These are phyloP conservation scores for Podotricha telesiphe DNA, from an alignment of 2,888 invertebrate species.

Conservation along the genomic window DNA sequence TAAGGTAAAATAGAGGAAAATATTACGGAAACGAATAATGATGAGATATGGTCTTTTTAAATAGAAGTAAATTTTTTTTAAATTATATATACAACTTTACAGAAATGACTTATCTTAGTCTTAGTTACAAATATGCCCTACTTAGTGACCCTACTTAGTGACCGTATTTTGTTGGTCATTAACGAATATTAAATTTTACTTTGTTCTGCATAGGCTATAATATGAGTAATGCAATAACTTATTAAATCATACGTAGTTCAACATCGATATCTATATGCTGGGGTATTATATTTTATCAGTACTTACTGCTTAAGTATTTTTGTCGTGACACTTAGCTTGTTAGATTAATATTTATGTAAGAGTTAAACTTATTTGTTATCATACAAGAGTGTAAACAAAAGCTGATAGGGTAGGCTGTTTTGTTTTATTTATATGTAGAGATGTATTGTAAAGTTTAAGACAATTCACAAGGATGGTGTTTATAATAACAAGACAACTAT, in stretches of 20 bases:
- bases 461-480: background rate
- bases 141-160: background rate
- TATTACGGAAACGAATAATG: background rate
- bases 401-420: constrained; percentile 16
- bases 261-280: background rate
- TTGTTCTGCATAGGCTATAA: background rate
- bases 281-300: constrained; percentile 16
- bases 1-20: background rate
- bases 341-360: constrained; percentile 29
- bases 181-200: background rate
- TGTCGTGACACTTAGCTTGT: constrained; percentile 24
- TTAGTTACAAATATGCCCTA: background rate
- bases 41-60: background rate
- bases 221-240: background rate
- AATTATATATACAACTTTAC: too few species aligned
- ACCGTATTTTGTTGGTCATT: background rate
- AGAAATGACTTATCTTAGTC: background rate
- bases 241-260: too few species aligned
- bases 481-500: background rate
- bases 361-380: constrained; percentile 1
- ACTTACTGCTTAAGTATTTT: constrained; percentile 28
- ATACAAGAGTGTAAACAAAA: constrained; percentile 21
- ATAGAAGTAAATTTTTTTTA: too few species aligned
- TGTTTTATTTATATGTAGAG: constrained; percentile 22
- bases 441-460: constrained; percentile 14